phyloP scores from a whole-genome alignment of 2,888 invertebrate genomes.

The Trichopoda pennipes region DNA sequence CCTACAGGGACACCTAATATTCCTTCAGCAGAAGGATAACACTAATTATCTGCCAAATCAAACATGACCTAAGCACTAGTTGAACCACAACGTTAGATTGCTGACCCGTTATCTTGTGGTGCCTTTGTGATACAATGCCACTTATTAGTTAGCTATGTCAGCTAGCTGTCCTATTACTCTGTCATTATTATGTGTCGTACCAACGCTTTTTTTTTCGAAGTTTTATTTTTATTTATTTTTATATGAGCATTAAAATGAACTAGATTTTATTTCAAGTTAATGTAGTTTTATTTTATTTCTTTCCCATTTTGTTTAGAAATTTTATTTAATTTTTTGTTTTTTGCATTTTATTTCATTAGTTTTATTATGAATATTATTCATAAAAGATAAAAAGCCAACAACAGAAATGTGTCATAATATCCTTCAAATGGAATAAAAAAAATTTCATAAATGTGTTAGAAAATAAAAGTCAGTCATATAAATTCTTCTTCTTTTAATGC shows the following conservation, averaged over 20 bases:
- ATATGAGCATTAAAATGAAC: background rate
- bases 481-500: background rate
- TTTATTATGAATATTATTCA: constrained; percentile 51
- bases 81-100: no score
- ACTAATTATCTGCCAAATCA: no score
- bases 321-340: background rate
- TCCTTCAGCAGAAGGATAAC: no score
- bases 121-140: constrained; percentile 58
- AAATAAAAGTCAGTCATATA: background rate
- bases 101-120: no score
- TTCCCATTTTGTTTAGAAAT: constrained; percentile 4
- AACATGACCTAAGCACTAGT: no score
- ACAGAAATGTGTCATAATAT: constrained; percentile 24
- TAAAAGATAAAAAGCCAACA: constrained; percentile 19
- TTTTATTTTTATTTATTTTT: constrained; percentile 6
- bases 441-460: background rate
- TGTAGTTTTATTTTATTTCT: constrained; percentile 2
- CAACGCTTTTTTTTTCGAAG: background rate
- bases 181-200: background rate
- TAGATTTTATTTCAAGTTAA: constrained; percentile 13
- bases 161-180: background rate
- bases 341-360: constrained; percentile 52
- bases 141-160: constrained; percentile 33
- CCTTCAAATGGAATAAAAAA: background rate
- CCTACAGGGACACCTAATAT: no score